Conservation (phyloP, 2,113 vertebrate genomes). For the Pseudorasbora parva region DNA sequence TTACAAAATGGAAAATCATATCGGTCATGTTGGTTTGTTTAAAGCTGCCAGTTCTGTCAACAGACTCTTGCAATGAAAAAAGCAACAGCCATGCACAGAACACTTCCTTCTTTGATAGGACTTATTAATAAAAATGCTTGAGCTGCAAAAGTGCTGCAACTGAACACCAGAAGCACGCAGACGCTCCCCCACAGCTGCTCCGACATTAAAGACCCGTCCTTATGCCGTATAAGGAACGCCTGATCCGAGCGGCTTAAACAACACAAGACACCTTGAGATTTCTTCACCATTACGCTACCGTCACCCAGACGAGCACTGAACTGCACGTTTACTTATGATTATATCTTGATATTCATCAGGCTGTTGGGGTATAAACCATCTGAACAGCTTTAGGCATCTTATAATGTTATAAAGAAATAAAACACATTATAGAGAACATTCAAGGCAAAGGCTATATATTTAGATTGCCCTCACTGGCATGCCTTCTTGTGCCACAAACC, state of each 20-base stretch:
- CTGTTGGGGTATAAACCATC: too few species aligned
- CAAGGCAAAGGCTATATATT: neutral
- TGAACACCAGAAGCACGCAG: conserved; percentile 51
- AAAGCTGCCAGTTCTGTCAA: neutral
- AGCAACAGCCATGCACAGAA: neutral
- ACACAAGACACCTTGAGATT: too few species aligned
- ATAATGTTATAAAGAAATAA: neutral
- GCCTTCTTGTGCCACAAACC: neutral
- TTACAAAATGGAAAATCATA: neutral
- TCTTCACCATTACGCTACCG: too few species aligned
- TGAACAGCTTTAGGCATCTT: neutral
- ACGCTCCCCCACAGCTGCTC: conserved; percentile 46
- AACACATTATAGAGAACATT: neutral
- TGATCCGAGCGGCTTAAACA: conserved; percentile 33
- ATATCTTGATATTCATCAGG: too few species aligned
- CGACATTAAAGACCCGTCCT: neutral
- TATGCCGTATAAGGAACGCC: conserved; percentile 16
- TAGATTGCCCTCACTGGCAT: neutral
- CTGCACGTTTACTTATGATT: too few species aligned
- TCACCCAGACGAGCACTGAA: too few species aligned
- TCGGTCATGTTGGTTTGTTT: neutral
- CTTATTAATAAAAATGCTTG: conserved; percentile 51
- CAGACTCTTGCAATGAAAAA: neutral
- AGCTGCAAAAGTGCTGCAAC: conserved; percentile 50
- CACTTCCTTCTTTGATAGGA: conserved; percentile 5